Evolutionary conservation across 92 coral and sea anemone species (phyloP).

Genomic region (Parazoanthus swiftii): DNA sequence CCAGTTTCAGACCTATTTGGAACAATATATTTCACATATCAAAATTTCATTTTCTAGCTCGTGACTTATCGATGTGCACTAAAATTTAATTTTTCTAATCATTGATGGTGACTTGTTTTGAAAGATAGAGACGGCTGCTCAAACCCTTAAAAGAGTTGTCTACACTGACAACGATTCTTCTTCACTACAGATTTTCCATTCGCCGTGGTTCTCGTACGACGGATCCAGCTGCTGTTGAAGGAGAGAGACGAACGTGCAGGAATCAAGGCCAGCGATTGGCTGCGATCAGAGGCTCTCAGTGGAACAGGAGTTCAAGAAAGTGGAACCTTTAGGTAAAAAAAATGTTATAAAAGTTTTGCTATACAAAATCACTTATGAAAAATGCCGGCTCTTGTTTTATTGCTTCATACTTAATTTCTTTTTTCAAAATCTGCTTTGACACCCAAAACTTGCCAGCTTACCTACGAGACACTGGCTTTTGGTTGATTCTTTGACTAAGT

Average conservation of each 20-base stretch:
- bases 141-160: not conserved
- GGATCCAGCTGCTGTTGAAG: constrained; percentile 46
- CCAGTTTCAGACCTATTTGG: too few relatives aligned
- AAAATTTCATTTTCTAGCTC: too few relatives aligned
- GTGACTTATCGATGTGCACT: too few relatives aligned
- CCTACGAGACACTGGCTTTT: too few relatives aligned
- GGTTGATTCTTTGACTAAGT: too few relatives aligned
- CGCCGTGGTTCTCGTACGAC: constrained; percentile 22
- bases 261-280: constrained; percentile 64
- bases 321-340: constrained; percentile 71
- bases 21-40: too few relatives aligned
- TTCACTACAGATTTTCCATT: constrained; percentile 24
- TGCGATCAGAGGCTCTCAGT: constrained; percentile 72
- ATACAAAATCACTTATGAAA: too few relatives aligned
- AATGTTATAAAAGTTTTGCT: too few relatives aligned
- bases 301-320: constrained; percentile 74
- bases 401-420: too few relatives aligned
- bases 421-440: too few relatives aligned
- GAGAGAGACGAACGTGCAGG: constrained; percentile 57
- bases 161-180: constrained; percentile 1
- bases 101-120: not conserved
- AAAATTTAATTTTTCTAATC: not conserved
- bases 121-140: constrained; percentile 34
- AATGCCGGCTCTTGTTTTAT: too few relatives aligned
- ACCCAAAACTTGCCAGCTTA: too few relatives aligned